Conservation (phyloP, 2,797 vertebrate species). For the Echeneis naucrates region DNA sequence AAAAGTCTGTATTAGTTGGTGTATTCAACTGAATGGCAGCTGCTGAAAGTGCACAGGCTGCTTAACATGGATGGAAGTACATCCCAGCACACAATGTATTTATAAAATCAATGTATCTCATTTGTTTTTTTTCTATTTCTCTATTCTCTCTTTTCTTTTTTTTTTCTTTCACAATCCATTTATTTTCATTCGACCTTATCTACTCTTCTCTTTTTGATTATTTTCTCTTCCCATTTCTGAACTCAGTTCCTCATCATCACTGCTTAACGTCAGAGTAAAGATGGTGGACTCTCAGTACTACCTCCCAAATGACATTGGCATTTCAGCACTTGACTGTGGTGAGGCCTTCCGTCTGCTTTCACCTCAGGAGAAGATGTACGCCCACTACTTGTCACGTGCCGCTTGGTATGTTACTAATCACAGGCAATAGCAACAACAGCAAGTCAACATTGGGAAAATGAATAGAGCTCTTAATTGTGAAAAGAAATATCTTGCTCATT, state of each 20-base stretch:
- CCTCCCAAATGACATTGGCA: slow-evolving; percentile 91
- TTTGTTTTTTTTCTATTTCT: neutral
- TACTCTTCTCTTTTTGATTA: neutral
- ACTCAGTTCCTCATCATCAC: slow-evolving; percentile 44
- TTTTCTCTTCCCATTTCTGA: neutral
- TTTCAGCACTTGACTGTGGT: slow-evolving; percentile 88
- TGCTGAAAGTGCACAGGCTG: neutral
- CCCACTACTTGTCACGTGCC: slow-evolving; percentile 90
- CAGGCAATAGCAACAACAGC: neutral
- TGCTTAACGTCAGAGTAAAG: slow-evolving; percentile 44
- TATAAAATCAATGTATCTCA: neutral
- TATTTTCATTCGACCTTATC: neutral
- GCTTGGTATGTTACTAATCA: slow-evolving; percentile 85
- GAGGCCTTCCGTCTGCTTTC: slow-evolving; percentile 92
- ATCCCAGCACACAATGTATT: neutral
- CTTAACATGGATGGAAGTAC: slow-evolving; percentile 26
- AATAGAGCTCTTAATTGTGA: neutral
- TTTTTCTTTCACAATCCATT: neutral
- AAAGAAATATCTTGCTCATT: neutral
- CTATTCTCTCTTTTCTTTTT: neutral
- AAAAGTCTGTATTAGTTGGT: too few species aligned
- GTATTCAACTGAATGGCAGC: too few species aligned
- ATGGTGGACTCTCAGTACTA: slow-evolving; percentile 94
- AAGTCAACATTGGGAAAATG: neutral
- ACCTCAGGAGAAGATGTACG: slow-evolving; percentile 88